Evolutionary conservation across 1,140 invertebrate genomes (phyloP).

Genomic region (Proales similis): DNA sequence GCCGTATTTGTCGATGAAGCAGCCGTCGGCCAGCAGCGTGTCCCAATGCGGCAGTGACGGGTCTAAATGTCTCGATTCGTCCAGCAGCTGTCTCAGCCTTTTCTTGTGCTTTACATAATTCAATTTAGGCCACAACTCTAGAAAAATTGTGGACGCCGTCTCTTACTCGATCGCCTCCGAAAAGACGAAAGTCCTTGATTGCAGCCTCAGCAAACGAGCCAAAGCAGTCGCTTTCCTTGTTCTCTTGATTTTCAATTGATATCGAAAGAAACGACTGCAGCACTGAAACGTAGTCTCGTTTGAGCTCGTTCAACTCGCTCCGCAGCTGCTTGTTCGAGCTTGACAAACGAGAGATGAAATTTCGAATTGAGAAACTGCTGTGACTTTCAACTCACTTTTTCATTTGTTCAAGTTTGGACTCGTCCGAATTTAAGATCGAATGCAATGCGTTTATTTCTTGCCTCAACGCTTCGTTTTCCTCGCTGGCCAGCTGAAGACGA

Average conservation of each 20-base stretch:
- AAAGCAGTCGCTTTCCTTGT: slow-evolving; percentile 39
- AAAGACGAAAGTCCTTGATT: slow-evolving; percentile 53
- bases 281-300: slow-evolving; percentile 56
- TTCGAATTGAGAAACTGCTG: neutral
- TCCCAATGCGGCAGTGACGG: slow-evolving; percentile 56
- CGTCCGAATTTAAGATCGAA: slow-evolving; percentile 9
- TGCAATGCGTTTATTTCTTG: slow-evolving; percentile 1
- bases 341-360: slow-evolving; percentile 34
- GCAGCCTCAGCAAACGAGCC: slow-evolving; percentile 39
- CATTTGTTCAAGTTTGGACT: slow-evolving; percentile 12
- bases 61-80: slow-evolving; percentile 54
- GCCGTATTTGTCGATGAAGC: slow-evolving; percentile 56
- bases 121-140: slow-evolving; percentile 1
- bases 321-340: slow-evolving; percentile 47
- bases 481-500: neutral
- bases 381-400: slow-evolving; percentile 21
- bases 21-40: slow-evolving; percentile 49
- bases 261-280: slow-evolving; percentile 56
- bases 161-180: slow-evolving; percentile 55
- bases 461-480: neutral
- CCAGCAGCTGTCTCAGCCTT: slow-evolving; percentile 52
- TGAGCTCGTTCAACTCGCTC: slow-evolving; percentile 54
- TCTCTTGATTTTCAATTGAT: slow-evolving; percentile 51
- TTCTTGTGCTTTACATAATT: slow-evolving; percentile 51
- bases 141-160: neutral